Conservation (phyloP, 1,140 invertebrate species). For the Popillia japonica region DNA sequence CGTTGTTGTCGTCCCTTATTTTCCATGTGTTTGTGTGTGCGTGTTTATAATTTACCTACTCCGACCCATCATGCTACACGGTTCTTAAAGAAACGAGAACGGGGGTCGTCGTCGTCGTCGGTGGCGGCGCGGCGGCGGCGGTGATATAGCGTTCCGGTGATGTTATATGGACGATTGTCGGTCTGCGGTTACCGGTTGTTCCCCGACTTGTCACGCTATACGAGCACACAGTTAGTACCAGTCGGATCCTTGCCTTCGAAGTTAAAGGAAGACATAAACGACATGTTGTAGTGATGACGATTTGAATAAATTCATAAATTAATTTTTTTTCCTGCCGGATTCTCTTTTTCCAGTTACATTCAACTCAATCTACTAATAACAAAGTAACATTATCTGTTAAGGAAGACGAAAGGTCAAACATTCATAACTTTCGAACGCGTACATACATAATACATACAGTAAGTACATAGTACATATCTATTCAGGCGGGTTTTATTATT, state of each 20-base stretch:
- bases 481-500: too few relatives aligned
- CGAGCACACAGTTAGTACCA: constrained; percentile 23
- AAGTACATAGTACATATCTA: too few relatives aligned
- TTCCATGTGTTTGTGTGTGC: background rate
- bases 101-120: too few relatives aligned
- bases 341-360: too few relatives aligned
- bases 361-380: too few relatives aligned
- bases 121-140: background rate
- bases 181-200: constrained; percentile 32
- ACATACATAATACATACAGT: too few relatives aligned
- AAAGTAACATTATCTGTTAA: too few relatives aligned
- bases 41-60: constrained; percentile 16
- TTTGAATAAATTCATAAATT: too few relatives aligned
- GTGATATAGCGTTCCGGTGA: background rate
- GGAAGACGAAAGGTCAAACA: too few relatives aligned
- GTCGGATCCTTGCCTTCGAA: background rate
- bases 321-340: too few relatives aligned
- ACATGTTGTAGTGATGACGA: too few relatives aligned
- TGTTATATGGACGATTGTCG: constrained; percentile 39
- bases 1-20: constrained; percentile 40
- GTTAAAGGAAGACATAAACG: background rate
- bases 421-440: too few relatives aligned
- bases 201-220: constrained; percentile 25
- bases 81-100: background rate
- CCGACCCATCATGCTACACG: background rate